These are phyloP conservation scores for Pachliopta kotzebuea DNA, from an alignment of 2,888 invertebrate genomes.

Conservation along the genomic window DNA sequence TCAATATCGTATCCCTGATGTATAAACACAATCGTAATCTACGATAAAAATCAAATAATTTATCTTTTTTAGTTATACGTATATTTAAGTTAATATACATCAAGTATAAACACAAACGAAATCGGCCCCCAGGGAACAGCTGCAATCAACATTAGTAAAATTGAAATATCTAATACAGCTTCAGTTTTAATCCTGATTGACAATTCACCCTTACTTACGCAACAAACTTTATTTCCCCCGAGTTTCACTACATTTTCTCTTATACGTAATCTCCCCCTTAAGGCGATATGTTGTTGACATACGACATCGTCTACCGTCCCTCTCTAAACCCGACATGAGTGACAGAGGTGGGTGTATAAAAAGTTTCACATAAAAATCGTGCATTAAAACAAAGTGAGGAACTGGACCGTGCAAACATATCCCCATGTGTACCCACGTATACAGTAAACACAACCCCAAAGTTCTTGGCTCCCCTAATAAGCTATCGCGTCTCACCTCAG, in stretches of 20 bases:
- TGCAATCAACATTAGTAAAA: conserved; percentile 54
- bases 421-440: conserved; percentile 58
- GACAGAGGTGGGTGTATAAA: conserved; percentile 40
- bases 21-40: conserved; percentile 18
- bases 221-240: conserved; percentile 69
- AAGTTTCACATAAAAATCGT: conserved; percentile 41
- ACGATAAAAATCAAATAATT: no score
- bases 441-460: conserved; percentile 71
- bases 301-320: conserved; percentile 46
- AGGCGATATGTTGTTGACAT: conserved; percentile 48
- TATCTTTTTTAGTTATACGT: not conserved
- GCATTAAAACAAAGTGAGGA: conserved; percentile 40
- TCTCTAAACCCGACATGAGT: conserved; percentile 36
- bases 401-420: conserved; percentile 64
- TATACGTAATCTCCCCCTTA: conserved; percentile 50
- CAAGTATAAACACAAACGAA: conserved; percentile 23
- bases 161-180: conserved; percentile 54
- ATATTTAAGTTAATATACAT: not conserved
- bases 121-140: conserved; percentile 16
- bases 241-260: conserved; percentile 51
- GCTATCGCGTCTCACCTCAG: conserved; percentile 72
- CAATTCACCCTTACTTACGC: conserved; percentile 60
- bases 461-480: conserved; percentile 78
- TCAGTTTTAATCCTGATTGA: conserved; percentile 69
- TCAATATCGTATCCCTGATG: conserved; percentile 38